Evolutionary conservation across 2,113 vertebrate genomes (phyloP).

Genomic region (Aspiorhynchus laticeps): DNA sequence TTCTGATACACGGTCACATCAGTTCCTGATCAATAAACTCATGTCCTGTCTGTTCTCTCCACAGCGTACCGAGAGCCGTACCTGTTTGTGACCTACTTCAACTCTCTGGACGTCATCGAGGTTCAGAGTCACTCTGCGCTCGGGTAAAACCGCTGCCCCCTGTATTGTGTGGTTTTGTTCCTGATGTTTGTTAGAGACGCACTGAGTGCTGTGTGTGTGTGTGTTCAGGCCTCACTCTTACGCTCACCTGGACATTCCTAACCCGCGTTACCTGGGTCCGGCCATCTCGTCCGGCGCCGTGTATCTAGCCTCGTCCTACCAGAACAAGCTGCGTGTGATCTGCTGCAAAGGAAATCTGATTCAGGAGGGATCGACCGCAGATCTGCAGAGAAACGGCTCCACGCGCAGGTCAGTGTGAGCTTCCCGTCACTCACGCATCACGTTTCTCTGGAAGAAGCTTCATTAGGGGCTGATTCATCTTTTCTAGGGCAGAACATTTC

Average conservation of each 20-base stretch:
- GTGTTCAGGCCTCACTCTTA: constrained; percentile 86
- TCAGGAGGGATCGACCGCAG: constrained; percentile 79
- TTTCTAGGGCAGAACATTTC: too few species aligned
- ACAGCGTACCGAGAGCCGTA: too few species aligned
- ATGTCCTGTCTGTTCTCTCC: too few species aligned
- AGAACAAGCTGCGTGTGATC: constrained; percentile 95
- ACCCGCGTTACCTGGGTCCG: constrained; percentile 93
- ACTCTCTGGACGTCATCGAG: constrained; percentile 97
- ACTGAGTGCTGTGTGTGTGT: constrained; percentile 26
- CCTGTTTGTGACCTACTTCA: constrained; percentile 85
- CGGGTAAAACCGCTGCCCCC: constrained; percentile 77
- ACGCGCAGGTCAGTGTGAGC: constrained; percentile 69
- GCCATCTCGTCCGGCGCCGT: constrained; percentile 96
- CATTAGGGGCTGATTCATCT: too few species aligned
- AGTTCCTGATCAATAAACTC: too few species aligned
- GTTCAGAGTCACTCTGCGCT: constrained; percentile 92
- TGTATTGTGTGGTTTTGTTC: not conserved
- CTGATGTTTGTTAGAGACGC: not conserved
- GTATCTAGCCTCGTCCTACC: constrained; percentile 96
- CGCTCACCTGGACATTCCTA: constrained; percentile 95
- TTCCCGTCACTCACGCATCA: not conserved
- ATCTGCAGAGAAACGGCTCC: constrained; percentile 81
- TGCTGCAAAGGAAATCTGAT: constrained; percentile 98
- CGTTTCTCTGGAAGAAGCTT: not conserved
- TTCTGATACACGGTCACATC: not conserved